A percentile compares a stretch with the other conserved stretches of the same genome.
Conservation (phyloP, 2,888 invertebrate species). For the Diploptera punctata region DNA sequence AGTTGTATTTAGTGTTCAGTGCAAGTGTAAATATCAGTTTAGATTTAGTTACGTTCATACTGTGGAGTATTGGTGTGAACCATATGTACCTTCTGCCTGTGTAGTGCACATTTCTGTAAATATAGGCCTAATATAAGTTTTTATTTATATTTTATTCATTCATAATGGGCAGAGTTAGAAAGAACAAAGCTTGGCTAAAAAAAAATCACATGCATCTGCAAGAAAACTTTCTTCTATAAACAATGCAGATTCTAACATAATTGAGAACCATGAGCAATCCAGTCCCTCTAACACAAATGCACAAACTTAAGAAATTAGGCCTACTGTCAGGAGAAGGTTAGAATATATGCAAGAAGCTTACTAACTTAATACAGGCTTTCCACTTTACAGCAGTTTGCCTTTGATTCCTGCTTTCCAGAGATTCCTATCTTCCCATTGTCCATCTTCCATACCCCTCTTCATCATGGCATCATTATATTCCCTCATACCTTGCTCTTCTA, state of each 20-base stretch:
- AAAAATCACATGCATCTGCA: not conserved
- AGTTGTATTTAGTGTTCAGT: not conserved
- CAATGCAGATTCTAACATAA: not conserved
- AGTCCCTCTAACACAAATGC: not conserved
- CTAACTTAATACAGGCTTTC: too few species aligned
- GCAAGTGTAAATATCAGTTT: not conserved
- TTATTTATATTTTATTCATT: not conserved
- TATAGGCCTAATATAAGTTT: not conserved
- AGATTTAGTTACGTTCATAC: not conserved
- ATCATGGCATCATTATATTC: too few species aligned
- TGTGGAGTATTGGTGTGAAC: not conserved
- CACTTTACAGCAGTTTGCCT: too few species aligned
- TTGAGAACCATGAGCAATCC: too few species aligned
- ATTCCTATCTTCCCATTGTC: too few species aligned
- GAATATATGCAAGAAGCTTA: not conserved
- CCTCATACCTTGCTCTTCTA: too few species aligned
- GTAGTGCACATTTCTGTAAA: not conserved
- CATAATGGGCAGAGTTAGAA: not conserved
- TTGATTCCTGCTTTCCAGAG: too few species aligned
- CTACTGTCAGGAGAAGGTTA: not conserved
- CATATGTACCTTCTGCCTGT: not conserved
- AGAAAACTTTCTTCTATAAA: not conserved
- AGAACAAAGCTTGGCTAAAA: not conserved
- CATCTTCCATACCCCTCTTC: too few species aligned
- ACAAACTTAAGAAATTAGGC: not conserved